phyloP scores from a whole-genome alignment of 1,140 invertebrate genomes.

The Drosophila setifemur region DNA sequence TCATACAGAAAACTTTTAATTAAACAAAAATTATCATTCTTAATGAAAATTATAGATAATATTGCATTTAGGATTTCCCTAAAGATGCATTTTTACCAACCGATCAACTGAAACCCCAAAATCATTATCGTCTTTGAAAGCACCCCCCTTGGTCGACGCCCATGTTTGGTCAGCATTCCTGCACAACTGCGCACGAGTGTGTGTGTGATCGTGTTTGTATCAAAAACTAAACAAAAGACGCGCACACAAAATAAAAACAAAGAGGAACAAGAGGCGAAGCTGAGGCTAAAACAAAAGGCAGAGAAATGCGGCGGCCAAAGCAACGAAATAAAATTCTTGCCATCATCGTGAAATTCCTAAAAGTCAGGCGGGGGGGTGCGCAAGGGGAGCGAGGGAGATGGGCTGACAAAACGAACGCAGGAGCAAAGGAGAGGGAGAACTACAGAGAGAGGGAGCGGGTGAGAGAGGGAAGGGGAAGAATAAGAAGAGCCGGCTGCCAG shows the following conservation, averaged over 20 bases:
- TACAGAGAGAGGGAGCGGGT: background rate
- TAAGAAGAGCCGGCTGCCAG: constrained; percentile 36
- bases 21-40: too few species aligned
- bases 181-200: constrained; percentile 6
- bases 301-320: constrained; percentile 64
- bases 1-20: too few species aligned
- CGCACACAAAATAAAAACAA: constrained; percentile 65
- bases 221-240: constrained; percentile 73
- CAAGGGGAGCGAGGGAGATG: constrained; percentile 23
- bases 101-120: background rate
- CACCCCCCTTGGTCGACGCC: constrained; percentile 11
- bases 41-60: too few species aligned
- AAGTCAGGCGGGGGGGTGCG: constrained; percentile 58
- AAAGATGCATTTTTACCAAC: too few species aligned
- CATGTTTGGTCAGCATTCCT: constrained; percentile 53
- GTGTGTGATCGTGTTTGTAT: constrained; percentile 37
- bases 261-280: constrained; percentile 35
- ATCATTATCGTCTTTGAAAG: background rate
- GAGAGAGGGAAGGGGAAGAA: background rate
- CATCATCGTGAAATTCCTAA: constrained; percentile 78
- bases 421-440: constrained; percentile 1
- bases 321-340: constrained; percentile 77
- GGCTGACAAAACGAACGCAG: constrained; percentile 2
- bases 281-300: constrained; percentile 70
- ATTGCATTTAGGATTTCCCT: too few species aligned